Percentiles rank a stretch among this genome's conserved stretches.
Conservation (phyloP, 2,113 vertebrate species). For the Onychorhynchus coronatus region DNA sequence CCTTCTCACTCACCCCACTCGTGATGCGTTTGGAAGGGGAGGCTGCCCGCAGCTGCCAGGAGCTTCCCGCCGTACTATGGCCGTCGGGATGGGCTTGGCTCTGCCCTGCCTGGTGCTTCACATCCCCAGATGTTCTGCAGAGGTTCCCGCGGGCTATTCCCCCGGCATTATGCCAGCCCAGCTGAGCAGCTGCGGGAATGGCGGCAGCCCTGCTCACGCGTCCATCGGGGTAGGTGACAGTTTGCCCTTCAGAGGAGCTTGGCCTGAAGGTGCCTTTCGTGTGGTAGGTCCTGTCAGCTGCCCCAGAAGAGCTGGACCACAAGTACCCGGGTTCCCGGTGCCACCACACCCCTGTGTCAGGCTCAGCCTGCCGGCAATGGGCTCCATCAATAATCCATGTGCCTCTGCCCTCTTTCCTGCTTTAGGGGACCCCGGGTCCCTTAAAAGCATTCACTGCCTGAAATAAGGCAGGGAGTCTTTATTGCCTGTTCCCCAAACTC, state of each 20-base stretch:
- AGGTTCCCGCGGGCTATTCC: not conserved
- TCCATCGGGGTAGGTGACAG: not conserved
- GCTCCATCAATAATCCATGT: not conserved
- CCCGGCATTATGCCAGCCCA: not conserved
- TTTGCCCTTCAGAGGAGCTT: not conserved
- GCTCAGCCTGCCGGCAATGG: not conserved
- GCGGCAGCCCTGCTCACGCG: rapidly evolving
- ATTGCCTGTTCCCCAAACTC: not conserved
- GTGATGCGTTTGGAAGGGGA: not conserved
- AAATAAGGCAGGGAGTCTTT: not conserved
- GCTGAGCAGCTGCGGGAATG: not conserved
- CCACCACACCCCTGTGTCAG: rapidly evolving
- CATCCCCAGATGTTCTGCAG: not conserved
- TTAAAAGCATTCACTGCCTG: not conserved
- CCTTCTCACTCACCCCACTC: not conserved
- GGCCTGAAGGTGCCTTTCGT: not conserved
- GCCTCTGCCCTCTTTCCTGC: not conserved
- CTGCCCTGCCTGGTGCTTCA: not conserved
- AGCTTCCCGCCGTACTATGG: not conserved
- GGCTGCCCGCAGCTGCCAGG: not conserved
- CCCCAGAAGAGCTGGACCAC: not conserved
- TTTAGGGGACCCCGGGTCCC: not conserved
- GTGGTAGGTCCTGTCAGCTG: not conserved
- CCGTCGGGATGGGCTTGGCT: not conserved
- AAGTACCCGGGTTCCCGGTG: rapidly evolving